Conservation (phyloP, 2,113 vertebrate species). For the Copsychus sechellarum region DNA sequence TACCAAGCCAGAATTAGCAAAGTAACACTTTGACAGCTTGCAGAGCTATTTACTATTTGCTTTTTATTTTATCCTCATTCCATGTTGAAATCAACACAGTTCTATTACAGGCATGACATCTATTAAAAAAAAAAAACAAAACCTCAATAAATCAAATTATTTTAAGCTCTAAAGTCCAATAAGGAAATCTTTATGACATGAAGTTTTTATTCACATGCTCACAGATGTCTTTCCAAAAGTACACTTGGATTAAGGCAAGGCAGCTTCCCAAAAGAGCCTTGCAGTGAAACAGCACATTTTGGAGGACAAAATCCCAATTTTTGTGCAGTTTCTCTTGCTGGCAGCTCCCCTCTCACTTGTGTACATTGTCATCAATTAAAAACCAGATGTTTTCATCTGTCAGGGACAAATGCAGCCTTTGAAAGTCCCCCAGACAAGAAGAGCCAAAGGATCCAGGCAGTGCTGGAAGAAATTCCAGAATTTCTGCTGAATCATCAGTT, state of each 20-base stretch:
- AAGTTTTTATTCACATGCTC: not conserved
- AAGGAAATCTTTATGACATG: not conserved
- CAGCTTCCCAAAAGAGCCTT: not conserved
- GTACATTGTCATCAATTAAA: not conserved
- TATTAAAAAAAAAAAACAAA: not conserved
- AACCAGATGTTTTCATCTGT: slow-evolving; percentile 57
- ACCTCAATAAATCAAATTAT: not conserved
- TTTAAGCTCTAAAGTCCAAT: not conserved
- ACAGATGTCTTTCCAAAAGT: not conserved
- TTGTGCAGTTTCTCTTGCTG: not conserved
- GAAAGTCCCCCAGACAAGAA: not conserved
- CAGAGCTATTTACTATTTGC: not conserved
- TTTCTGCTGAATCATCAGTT: not conserved
- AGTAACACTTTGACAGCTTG: not conserved
- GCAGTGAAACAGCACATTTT: not conserved
- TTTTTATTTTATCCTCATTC: not conserved
- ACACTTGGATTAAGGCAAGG: not conserved
- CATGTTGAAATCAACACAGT: not conserved
- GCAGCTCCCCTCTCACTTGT: slow-evolving; percentile 8
- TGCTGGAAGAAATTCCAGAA: not conserved
- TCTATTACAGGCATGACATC: not conserved
- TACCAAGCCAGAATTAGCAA: not conserved
- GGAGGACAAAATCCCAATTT: not conserved
- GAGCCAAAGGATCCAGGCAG: not conserved
- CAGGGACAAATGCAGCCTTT: not conserved